Evolutionary conservation across 2,797 vertebrate species (phyloP).

Genomic region (Poliocrania exsul): DNA sequence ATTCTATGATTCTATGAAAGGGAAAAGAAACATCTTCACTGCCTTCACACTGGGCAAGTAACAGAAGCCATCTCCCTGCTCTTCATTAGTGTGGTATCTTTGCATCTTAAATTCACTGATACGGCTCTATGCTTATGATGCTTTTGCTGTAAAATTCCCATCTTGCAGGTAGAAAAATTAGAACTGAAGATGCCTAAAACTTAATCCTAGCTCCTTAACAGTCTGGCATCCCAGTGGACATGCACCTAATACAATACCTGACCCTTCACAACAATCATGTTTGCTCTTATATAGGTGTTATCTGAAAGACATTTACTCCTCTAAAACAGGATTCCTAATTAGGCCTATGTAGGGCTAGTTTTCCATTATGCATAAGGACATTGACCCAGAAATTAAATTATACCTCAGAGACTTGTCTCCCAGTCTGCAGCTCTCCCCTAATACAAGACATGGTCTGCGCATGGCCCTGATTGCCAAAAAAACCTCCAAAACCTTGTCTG

Average conservation of each 20-base stretch:
- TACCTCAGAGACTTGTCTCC: not conserved
- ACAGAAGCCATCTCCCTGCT: not conserved
- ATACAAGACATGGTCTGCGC: not conserved
- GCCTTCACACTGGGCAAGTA: not conserved
- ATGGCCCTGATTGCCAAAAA: not conserved
- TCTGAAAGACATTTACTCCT: not conserved
- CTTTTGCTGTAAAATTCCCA: not conserved
- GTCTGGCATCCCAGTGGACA: not conserved
- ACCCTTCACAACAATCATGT: not conserved
- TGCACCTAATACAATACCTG: not conserved
- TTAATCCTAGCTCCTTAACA: not conserved
- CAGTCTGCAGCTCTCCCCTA: not conserved
- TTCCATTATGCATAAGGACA: not conserved
- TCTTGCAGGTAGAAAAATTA: not conserved
- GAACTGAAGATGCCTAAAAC: not conserved
- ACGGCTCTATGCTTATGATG: not conserved
- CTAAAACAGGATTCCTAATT: not conserved
- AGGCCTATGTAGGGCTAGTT: not conserved
- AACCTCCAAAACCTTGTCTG: not conserved
- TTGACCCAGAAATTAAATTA: not conserved
- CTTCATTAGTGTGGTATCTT: not conserved
- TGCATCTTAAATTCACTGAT: not conserved
- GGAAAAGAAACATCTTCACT: not conserved
- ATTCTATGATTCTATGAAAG: not conserved
- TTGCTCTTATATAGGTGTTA: not conserved